phyloP scores from a whole-genome alignment of 2,113 vertebrate genomes.

The Malurus alboscapulatus region DNA sequence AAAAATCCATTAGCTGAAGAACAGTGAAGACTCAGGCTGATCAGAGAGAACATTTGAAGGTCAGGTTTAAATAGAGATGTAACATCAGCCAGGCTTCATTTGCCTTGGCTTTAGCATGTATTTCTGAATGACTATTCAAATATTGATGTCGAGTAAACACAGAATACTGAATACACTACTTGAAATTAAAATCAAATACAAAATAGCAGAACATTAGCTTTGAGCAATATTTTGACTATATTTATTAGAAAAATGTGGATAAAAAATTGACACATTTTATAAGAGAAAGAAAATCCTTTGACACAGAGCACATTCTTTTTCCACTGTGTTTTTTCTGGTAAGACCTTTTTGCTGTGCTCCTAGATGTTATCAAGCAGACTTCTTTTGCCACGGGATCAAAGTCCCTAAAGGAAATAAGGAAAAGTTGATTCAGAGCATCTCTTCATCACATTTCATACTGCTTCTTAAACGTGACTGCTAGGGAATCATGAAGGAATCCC shows the following conservation, averaged over 20 bases:
- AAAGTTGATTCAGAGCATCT: not conserved
- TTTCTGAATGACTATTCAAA: slow-evolving; percentile 9
- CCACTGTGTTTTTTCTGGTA: not conserved
- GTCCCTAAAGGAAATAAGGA: not conserved
- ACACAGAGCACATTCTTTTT: not conserved
- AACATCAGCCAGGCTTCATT: slow-evolving; percentile 15
- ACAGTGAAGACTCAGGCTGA: not conserved
- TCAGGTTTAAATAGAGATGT: slow-evolving; percentile 34
- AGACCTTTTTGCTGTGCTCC: not conserved
- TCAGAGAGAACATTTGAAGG: slow-evolving; percentile 39
- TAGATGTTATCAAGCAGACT: not conserved
- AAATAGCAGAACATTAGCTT: not conserved
- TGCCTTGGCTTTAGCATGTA: not conserved
- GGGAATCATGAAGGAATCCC: not conserved
- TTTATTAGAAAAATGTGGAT: not conserved
- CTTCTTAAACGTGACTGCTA: not conserved
- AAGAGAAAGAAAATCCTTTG: not conserved
- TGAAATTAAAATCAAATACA: not conserved
- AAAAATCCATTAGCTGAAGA: slow-evolving; percentile 58
- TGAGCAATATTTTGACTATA: not conserved
- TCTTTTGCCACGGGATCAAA: not conserved
- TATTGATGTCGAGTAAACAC: not conserved
- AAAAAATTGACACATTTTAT: not conserved
- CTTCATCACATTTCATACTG: not conserved
- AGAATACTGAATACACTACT: not conserved